phyloP scores from a whole-genome alignment of 1,140 invertebrate species.

The Marisa cornuarietis region DNA sequence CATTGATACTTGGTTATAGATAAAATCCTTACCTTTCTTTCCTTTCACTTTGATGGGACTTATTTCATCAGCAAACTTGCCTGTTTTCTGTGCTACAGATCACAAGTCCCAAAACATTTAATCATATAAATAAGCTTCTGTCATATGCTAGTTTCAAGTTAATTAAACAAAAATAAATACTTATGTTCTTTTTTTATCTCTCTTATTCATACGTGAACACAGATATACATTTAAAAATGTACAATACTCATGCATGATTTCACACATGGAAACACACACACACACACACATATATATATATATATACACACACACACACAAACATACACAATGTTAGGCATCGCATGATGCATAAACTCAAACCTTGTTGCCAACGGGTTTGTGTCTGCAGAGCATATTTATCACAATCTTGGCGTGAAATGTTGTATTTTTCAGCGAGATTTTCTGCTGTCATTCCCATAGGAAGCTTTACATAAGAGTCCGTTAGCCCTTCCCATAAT shows the following conservation, averaged over 20 bases:
- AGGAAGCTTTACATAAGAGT: constrained; percentile 88
- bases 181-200: background rate
- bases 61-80: constrained; percentile 91
- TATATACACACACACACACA: background rate
- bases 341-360: background rate
- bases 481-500: constrained; percentile 91
- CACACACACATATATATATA: background rate
- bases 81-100: constrained; percentile 82
- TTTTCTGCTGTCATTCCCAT: constrained; percentile 99
- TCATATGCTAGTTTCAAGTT: background rate
- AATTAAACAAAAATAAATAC: background rate
- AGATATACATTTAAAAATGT: background rate
- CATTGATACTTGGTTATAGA: background rate
- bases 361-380: constrained; percentile 74
- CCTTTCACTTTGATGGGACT: constrained; percentile 83
- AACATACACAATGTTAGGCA: background rate
- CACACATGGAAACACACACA: background rate
- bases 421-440: constrained; percentile 88
- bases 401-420: constrained; percentile 88
- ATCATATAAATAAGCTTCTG: background rate
- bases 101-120: background rate
- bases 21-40: constrained; percentile 55
- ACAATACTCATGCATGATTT: background rate
- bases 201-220: background rate
- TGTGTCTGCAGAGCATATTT: constrained; percentile 85